Percentiles rank a stretch among this genome's conserved stretches.
Evolutionary conservation across 2,888 invertebrate genomes (phyloP).

Genomic region (Lycophotia porphyrea): DNA sequence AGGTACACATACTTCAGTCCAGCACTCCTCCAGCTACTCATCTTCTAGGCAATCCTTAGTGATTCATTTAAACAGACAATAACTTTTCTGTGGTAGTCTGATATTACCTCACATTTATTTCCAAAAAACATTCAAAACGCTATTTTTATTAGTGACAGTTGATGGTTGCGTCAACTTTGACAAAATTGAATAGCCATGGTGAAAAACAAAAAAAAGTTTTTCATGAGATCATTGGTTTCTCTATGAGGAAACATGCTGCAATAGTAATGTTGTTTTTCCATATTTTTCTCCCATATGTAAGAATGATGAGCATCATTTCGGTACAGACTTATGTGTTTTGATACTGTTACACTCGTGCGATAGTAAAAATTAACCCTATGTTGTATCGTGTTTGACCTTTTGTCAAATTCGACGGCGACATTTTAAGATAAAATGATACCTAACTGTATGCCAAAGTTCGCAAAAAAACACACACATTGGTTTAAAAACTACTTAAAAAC

Average conservation of each 20-base stretch:
- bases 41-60: conserved; percentile 75
- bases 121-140: neutral
- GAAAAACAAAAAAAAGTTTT: neutral
- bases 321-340: neutral
- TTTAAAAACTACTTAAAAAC: neutral
- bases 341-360: too few relatives aligned
- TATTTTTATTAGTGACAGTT: neutral
- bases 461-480: neutral
- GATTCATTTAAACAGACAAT: neutral
- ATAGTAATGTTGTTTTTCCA: neutral
- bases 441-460: neutral
- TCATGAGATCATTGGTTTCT: neutral
- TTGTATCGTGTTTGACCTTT: neutral
- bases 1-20: conserved; percentile 92
- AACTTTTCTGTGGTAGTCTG: neutral
- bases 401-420: too few relatives aligned
- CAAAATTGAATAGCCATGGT: neutral
- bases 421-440: neutral
- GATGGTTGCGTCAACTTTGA: conserved; percentile 7
- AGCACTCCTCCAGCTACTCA: conserved; percentile 94
- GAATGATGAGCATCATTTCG: neutral
- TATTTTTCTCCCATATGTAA: neutral
- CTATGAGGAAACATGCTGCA: neutral
- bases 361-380: neutral
- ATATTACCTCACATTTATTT: neutral